These are phyloP conservation scores for Phyllostomus hastatus DNA, from an alignment of 2,113 vertebrate genomes.

Conservation along the genomic window DNA sequence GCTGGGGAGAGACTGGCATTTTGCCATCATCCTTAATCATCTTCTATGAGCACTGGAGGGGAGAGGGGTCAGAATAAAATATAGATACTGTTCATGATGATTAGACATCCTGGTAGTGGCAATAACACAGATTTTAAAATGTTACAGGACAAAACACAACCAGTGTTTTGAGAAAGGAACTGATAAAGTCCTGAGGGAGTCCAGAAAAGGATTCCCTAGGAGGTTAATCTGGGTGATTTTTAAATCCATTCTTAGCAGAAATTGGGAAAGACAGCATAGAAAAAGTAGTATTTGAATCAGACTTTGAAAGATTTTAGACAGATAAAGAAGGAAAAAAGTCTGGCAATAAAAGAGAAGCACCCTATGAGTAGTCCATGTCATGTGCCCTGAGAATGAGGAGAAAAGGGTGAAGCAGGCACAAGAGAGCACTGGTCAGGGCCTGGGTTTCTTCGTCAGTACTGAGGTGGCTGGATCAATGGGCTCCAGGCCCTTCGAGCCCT, in stretches of 20 bases:
- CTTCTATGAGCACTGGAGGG: neutral
- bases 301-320: constrained; percentile 20
- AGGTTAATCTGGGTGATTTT: constrained; percentile 25
- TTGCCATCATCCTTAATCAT: neutral
- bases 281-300: neutral
- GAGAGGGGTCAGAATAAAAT: neutral
- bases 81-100: neutral
- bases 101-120: neutral
- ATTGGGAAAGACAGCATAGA: neutral
- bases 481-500: neutral
- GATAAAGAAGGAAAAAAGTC: neutral
- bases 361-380: neutral
- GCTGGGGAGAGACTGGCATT: neutral
- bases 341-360: neutral
- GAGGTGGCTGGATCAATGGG: neutral
- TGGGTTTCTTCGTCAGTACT: neutral
- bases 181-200: neutral
- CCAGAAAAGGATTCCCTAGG: neutral
- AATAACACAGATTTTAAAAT: neutral
- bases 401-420: neutral
- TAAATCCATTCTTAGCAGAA: constrained; percentile 29
- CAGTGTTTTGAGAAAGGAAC: neutral
- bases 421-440: neutral
- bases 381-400: neutral
- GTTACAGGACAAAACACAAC: neutral